Evolutionary conservation across 2,797 vertebrate species (phyloP).

Genomic region (Aplochiton taeniatus): DNA sequence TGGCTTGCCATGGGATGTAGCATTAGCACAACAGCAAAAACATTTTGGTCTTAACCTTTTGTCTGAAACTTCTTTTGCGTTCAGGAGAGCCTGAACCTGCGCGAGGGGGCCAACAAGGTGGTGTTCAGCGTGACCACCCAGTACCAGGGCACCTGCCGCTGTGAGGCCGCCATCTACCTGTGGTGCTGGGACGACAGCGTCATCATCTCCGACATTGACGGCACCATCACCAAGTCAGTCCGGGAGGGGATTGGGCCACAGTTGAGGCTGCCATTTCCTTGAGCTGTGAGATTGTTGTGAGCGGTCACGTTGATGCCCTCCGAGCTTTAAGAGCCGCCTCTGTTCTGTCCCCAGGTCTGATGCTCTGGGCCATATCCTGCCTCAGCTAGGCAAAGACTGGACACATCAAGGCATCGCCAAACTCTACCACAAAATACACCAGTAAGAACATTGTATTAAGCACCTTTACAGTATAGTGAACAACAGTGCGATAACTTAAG

Average conservation of each 20-base stretch:
- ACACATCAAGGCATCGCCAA: conserved; percentile 91
- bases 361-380: conserved; percentile 92
- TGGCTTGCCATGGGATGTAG: too few species aligned
- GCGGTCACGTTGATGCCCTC: background rate
- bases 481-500: background rate
- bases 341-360: conserved; percentile 81
- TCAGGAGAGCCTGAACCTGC: conserved; percentile 86
- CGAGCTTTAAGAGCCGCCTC: background rate
- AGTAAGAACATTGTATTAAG: conserved; percentile 73
- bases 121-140: conserved; percentile 95
- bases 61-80: conserved; percentile 7
- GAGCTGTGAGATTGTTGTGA: background rate
- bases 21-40: background rate
- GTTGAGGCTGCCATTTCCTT: background rate
- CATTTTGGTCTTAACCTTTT: background rate
- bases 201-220: conserved; percentile 95
- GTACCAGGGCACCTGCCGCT: conserved; percentile 95
- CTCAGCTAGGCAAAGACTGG: conserved; percentile 96
- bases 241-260: background rate
- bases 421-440: conserved; percentile 94
- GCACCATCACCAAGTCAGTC: conserved; percentile 94
- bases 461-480: background rate
- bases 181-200: conserved; percentile 94
- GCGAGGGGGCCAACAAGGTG: conserved; percentile 88
- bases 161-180: conserved; percentile 91